These are phyloP conservation scores for Fragum whitleyi DNA, from an alignment of 2,888 invertebrate species.

Conservation along the genomic window DNA sequence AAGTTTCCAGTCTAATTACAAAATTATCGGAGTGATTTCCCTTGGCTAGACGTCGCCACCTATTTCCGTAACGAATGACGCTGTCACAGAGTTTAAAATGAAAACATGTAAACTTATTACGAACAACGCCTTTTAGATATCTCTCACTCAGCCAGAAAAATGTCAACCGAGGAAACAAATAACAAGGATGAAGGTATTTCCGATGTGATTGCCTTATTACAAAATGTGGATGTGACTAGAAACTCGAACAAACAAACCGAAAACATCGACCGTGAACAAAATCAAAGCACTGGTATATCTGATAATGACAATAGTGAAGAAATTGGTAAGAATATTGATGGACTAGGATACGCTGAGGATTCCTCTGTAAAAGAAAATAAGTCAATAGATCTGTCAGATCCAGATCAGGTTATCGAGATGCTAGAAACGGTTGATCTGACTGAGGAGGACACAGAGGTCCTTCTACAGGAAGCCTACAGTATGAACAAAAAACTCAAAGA, in stretches of 20 bases:
- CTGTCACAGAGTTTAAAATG: constrained; percentile 17
- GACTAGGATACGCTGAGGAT: neutral
- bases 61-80: constrained; percentile 71
- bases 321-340: neutral
- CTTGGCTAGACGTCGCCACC: constrained; percentile 39
- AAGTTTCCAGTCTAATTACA: neutral
- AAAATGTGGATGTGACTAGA: neutral
- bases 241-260: neutral
- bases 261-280: neutral
- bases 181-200: constrained; percentile 48
- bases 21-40: constrained; percentile 34
- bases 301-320: neutral
- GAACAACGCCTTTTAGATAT: too few relatives aligned
- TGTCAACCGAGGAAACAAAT: neutral
- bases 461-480: constrained; percentile 76
- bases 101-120: neutral
- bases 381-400: constrained; percentile 65
- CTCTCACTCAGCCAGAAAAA: too few relatives aligned
- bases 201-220: constrained; percentile 30
- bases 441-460: constrained; percentile 77
- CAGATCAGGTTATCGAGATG: constrained; percentile 71
- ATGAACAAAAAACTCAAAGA: constrained; percentile 76
- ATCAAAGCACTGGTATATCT: neutral
- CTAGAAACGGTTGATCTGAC: constrained; percentile 73
- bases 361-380: neutral